Conservation (phyloP, 2,888 invertebrate species). For the Drosophila niveifrons region DNA sequence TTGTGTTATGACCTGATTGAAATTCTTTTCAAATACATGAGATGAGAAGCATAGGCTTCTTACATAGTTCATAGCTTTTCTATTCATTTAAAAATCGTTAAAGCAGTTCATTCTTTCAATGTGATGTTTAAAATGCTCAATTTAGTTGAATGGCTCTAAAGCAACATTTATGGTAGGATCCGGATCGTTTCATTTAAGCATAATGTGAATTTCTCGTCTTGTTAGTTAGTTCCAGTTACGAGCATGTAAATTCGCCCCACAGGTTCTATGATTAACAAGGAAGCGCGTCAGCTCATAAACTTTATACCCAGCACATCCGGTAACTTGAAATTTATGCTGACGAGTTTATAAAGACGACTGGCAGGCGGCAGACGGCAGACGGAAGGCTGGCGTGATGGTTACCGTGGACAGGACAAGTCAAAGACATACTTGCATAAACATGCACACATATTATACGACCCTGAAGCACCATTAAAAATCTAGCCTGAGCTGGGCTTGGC, state of each 20-base stretch:
- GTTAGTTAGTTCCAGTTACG: constrained; percentile 22
- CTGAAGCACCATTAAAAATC: constrained; percentile 23
- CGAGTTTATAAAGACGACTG: constrained; percentile 33
- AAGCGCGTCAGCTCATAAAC: constrained; percentile 44
- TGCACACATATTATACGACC: constrained; percentile 9
- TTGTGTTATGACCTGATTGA: no score
- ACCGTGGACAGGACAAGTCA: constrained; percentile 4
- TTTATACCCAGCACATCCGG: constrained; percentile 36
- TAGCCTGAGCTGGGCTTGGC: constrained; percentile 15
- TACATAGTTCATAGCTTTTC: neutral
- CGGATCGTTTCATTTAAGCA: constrained; percentile 1
- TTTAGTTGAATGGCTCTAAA: neutral
- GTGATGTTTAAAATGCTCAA: neutral
- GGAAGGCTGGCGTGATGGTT: neutral
- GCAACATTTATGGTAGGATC: neutral
- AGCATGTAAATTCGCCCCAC: constrained; percentile 19
- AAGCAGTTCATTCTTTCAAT: neutral
- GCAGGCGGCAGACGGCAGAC: no score
- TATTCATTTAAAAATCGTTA: neutral
- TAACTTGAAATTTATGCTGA: constrained; percentile 47
- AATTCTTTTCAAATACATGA: no score
- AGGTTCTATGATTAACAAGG: constrained; percentile 55
- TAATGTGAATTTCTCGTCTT: constrained; percentile 8
- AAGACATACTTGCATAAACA: constrained; percentile 9
- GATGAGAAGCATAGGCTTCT: no score